Base-by-base conservation (phyloP, 37 sponge, comb jelly and placozoan genomes). In the Geodia barretti region DNA sequence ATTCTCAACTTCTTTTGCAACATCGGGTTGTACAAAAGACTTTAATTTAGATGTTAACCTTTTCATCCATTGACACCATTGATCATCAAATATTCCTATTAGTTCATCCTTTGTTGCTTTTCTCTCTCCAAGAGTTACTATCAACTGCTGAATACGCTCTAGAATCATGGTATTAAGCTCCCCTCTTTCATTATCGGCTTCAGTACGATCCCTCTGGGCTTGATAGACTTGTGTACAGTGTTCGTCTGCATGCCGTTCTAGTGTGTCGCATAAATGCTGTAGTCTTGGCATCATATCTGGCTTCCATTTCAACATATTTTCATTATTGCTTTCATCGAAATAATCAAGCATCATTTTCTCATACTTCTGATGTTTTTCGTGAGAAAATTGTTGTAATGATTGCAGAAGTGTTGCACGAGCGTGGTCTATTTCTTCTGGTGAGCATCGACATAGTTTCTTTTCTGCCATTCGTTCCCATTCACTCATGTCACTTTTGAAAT, bases 1-100 rank as follows among this genome's bases (percentile, higher is more conserved):
- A 8, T 37, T 74, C 21, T 74, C 58, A 26, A 74, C 28, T 7
- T 19, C n/a, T n/a, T 24, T 8, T 4, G 8, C 24, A 64, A 64
- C 20, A 64, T 64, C 54, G 11, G 54, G 54, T 17, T 7, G 54
- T 19, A 24, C n/a, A 64, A 29, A 7, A 7, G 5, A 24, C 5
- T 64, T 5, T 23, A 29, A 26, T 23, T 26, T 19, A 26, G 65
- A 7, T 23, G 25, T 64, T 4, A 39, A 41, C 3, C 14, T 58
- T 23, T 21, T 42, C 74, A 74, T 74, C 74, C 74, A 74, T n/a
- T 41, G n/a, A 26, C n/a, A 2, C 74, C 74, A 74, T 23, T 41
- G 4, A 2, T 26, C 21, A 1, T 74, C 58, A 74, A 74, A 74
- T 25, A 11, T 43, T 74, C 41, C 14, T 21, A 36, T n/a, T 3